Percentiles rank a stretch among this genome's conserved stretches.
Conservation (phyloP, 2,113 vertebrate genomes). For the Hepsetus odoe region DNA sequence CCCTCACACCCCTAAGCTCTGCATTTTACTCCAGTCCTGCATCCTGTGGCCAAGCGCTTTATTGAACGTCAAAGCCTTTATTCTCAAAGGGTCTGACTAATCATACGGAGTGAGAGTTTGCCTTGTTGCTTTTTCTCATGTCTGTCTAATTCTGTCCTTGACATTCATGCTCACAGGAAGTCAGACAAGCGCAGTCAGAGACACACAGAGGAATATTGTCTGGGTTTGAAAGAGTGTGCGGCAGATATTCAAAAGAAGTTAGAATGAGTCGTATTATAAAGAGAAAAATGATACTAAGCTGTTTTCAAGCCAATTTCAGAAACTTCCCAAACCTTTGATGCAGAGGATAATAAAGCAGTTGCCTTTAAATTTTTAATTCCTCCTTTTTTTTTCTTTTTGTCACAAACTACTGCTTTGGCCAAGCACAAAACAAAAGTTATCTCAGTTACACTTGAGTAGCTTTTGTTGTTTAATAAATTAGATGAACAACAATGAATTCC, state of each 20-base stretch:
- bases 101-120: slow-evolving; percentile 45
- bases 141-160: slow-evolving; percentile 49
- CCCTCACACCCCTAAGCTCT: background rate
- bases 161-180: slow-evolving; percentile 50
- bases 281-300: background rate
- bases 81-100: slow-evolving; percentile 45
- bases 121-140: slow-evolving; percentile 46
- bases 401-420: background rate
- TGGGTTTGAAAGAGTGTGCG: slow-evolving; percentile 11
- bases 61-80: slow-evolving; percentile 48
- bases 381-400: background rate
- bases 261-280: slow-evolving; percentile 5
- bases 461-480: no score
- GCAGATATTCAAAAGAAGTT: slow-evolving; percentile 18
- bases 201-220: slow-evolving; percentile 28
- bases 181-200: slow-evolving; percentile 13
- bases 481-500: no score
- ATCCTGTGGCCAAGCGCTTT: slow-evolving; percentile 31
- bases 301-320: background rate
- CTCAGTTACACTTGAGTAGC: no score
- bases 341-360: background rate
- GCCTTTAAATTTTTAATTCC: background rate
- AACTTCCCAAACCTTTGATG: background rate
- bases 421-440: no score
- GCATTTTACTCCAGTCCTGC: slow-evolving; percentile 10